Conservation (phyloP, 2,797 vertebrate species). For the Furcifer pardalis region DNA sequence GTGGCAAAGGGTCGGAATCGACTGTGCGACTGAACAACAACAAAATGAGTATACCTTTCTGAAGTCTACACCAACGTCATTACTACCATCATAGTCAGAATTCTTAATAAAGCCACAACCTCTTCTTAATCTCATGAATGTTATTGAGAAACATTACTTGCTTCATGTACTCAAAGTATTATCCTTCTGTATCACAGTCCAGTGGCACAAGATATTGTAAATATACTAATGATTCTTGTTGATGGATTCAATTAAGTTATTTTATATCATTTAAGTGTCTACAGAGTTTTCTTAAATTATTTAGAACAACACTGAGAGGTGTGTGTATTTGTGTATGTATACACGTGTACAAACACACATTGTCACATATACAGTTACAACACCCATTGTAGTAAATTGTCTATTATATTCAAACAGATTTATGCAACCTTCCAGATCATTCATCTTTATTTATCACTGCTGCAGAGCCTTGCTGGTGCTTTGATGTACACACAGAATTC, state of each 20-base stretch:
- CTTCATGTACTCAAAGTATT: conserved; percentile 60
- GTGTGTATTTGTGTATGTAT: conserved; percentile 38
- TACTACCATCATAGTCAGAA: neutral
- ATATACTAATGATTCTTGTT: conserved; percentile 71
- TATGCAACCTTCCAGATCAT: neutral
- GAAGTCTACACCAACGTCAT: conserved; percentile 13
- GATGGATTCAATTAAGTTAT: conserved; percentile 80
- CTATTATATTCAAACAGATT: neutral
- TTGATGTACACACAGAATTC: neutral
- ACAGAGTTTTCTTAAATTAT: conserved; percentile 82
- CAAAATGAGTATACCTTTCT: conserved; percentile 2
- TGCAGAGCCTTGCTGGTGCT: neutral
- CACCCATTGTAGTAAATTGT: conserved; percentile 33
- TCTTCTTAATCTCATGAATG: conserved; percentile 41
- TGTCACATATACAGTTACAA: conserved; percentile 22
- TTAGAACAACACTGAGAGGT: conserved; percentile 75
- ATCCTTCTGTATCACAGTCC: conserved; percentile 63
- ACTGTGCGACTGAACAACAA: no score
- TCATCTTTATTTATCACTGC: neutral
- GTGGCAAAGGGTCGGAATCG: no score
- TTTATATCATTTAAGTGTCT: conserved; percentile 78
- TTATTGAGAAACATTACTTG: conserved; percentile 44
- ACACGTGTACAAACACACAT: neutral
- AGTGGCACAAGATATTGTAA: conserved; percentile 69
- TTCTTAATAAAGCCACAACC: conserved; percentile 8